These are phyloP conservation scores for Hyposoter dolosus DNA, from an alignment of 2,888 invertebrate genomes.

Conservation along the genomic window DNA sequence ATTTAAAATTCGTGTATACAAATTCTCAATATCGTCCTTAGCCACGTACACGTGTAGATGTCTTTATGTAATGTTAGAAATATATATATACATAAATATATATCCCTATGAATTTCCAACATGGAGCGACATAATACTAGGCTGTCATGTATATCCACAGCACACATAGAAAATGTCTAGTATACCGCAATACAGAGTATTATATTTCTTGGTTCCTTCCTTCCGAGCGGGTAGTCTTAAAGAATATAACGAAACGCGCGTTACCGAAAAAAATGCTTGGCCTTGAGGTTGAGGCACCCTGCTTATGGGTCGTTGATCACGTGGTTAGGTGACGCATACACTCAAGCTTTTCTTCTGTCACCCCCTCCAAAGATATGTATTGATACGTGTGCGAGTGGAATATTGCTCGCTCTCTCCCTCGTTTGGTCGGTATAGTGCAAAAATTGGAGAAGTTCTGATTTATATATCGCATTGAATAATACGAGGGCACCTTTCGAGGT, in stretches of 20 bases:
- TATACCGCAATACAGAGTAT: slow-evolving; percentile 28
- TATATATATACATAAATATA: slow-evolving; percentile 5
- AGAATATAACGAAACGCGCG: slow-evolving; percentile 53
- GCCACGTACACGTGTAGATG: not conserved
- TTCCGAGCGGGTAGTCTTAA: slow-evolving; percentile 51
- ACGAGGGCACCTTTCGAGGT: slow-evolving; percentile 78
- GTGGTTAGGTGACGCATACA: slow-evolving; percentile 36
- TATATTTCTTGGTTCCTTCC: slow-evolving; percentile 55
- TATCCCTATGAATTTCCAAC: not conserved
- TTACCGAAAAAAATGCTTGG: slow-evolving; percentile 55
- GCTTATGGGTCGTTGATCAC: slow-evolving; percentile 25
- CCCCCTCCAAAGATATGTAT: slow-evolving; percentile 3
- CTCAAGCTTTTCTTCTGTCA: slow-evolving; percentile 55
- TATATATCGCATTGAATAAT: slow-evolving; percentile 80
- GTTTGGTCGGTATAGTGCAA: slow-evolving; percentile 34
- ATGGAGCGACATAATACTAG: slow-evolving; percentile 3
- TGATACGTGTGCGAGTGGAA: not conserved
- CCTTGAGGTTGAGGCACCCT: slow-evolving; percentile 26
- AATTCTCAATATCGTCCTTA: not conserved
- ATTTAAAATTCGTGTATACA: slow-evolving; percentile 28
- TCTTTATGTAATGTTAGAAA: not conserved
- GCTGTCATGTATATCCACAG: slow-evolving; percentile 32
- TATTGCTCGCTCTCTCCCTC: not conserved
- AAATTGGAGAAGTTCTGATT: slow-evolving; percentile 77
- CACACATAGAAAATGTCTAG: slow-evolving; percentile 1